phyloP scores from a whole-genome alignment of 1,140 invertebrate species.

The Drosophila subpulchrella region DNA sequence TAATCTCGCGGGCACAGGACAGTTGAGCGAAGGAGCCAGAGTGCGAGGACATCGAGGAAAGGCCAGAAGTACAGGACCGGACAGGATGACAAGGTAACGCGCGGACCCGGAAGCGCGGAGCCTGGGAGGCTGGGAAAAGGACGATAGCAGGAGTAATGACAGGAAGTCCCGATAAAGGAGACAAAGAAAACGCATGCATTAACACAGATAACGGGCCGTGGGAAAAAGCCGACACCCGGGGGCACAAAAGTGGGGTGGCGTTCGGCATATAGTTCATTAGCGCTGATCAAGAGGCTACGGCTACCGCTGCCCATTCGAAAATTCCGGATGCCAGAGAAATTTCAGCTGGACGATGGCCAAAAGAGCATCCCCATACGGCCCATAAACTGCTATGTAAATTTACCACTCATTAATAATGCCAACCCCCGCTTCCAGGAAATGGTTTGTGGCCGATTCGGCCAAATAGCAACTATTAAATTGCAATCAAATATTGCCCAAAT shows the following conservation, averaged over 20 bases:
- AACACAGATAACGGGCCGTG: constrained; percentile 59
- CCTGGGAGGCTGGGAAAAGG: constrained; percentile 39
- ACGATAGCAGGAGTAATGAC: constrained; percentile 75
- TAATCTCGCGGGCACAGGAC: constrained; percentile 53
- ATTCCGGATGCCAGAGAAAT: constrained; percentile 36
- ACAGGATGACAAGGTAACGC: constrained; percentile 58
- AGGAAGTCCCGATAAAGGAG: constrained; percentile 71
- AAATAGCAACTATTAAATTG: constrained; percentile 60
- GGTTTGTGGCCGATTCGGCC: constrained; percentile 25
- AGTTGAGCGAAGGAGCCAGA: constrained; percentile 18
- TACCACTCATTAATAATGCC: constrained; percentile 67
- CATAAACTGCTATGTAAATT: constrained; percentile 47
- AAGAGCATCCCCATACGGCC: constrained; percentile 46
- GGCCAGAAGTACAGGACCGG: constrained; percentile 7
- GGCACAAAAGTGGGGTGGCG: not conserved
- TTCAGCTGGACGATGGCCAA: constrained; percentile 28
- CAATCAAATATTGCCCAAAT: constrained; percentile 65
- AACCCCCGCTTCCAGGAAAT: constrained; percentile 28
- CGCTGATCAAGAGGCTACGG: constrained; percentile 58
- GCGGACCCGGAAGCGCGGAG: constrained; percentile 48
- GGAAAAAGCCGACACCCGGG: constrained; percentile 18
- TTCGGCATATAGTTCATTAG: constrained; percentile 72
- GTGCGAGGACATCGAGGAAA: constrained; percentile 20
- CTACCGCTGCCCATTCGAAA: constrained; percentile 3
- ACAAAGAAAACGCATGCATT: constrained; percentile 77